These are phyloP conservation scores for Apodemia duryi DNA, from an alignment of 2,888 invertebrate genomes.

Conservation along the genomic window DNA sequence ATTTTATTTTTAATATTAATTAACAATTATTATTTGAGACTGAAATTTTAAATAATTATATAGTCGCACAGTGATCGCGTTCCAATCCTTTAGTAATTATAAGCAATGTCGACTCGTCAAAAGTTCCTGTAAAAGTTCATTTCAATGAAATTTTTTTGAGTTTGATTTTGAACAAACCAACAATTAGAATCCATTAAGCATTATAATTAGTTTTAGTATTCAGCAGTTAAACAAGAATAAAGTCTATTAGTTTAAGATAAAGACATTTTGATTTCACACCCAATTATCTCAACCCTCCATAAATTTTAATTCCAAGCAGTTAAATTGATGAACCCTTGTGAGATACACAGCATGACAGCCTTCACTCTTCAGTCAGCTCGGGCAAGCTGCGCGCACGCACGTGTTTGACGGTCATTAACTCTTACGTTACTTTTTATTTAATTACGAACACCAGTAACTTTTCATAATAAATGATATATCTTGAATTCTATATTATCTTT, in stretches of 20 bases:
- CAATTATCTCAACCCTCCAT: constrained; percentile 12
- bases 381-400: constrained; percentile 71
- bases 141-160: no score
- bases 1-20: background rate
- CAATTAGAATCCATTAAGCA: no score
- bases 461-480: background rate
- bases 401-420: constrained; percentile 43
- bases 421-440: background rate
- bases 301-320: constrained; percentile 6
- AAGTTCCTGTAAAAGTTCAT: no score
- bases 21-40: no score
- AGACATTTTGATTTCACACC: constrained; percentile 14
- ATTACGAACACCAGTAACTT: background rate
- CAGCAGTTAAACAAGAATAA: background rate
- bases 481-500: background rate
- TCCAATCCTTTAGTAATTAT: no score
- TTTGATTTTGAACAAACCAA: no score
- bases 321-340: constrained; percentile 31
- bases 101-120: no score
- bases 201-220: background rate
- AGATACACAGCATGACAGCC: constrained; percentile 65
- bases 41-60: no score
- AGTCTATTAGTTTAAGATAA: background rate
- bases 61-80: no score
- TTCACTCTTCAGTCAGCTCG: constrained; percentile 74